A percentile compares a stretch with the other conserved stretches of the same genome.
These are phyloP conservation scores for Dascyllus trimaculatus DNA, from an alignment of 2,113 vertebrate species.

Conservation along the genomic window DNA sequence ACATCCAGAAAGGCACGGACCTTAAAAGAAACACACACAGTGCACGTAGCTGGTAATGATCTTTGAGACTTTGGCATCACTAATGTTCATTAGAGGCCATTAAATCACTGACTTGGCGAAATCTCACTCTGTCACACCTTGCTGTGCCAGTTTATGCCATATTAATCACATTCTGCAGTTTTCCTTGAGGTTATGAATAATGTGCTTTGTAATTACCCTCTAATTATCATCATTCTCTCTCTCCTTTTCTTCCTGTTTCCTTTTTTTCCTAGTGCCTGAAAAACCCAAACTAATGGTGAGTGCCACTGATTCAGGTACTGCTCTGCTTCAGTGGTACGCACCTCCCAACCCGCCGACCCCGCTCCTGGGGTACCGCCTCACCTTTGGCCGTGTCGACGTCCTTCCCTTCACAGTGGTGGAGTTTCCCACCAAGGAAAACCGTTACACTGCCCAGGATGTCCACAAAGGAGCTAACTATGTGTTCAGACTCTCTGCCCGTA, in stretches of 20 bases:
- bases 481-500: slow-evolving; percentile 93
- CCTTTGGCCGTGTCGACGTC: slow-evolving; percentile 91
- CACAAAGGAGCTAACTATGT: slow-evolving; percentile 92
- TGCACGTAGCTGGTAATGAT: slow-evolving; percentile 15
- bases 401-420: slow-evolving; percentile 89
- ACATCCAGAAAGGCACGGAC: background rate
- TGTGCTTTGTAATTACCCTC: slow-evolving; percentile 50
- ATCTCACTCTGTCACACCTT: slow-evolving; percentile 45
- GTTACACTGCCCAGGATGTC: slow-evolving; percentile 92
- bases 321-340: slow-evolving; percentile 93
- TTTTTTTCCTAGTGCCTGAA: slow-evolving; percentile 91
- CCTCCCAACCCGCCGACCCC: slow-evolving; percentile 91
- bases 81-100: slow-evolving; percentile 59
- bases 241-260: slow-evolving; percentile 49
- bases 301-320: slow-evolving; percentile 90
- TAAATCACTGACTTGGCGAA: slow-evolving; percentile 47
- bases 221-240: slow-evolving; percentile 49
- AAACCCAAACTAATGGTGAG: slow-evolving; percentile 91
- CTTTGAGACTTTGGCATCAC: slow-evolving; percentile 23
- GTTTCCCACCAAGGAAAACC: slow-evolving; percentile 91
- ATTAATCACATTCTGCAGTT: slow-evolving; percentile 44
- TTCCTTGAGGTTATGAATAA: slow-evolving; percentile 50
- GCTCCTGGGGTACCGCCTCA: slow-evolving; percentile 93
- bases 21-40: background rate
- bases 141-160: background rate